These are phyloP conservation scores for Barypeithes pellucidus DNA, from an alignment of 2,888 invertebrate genomes.

Conservation along the genomic window DNA sequence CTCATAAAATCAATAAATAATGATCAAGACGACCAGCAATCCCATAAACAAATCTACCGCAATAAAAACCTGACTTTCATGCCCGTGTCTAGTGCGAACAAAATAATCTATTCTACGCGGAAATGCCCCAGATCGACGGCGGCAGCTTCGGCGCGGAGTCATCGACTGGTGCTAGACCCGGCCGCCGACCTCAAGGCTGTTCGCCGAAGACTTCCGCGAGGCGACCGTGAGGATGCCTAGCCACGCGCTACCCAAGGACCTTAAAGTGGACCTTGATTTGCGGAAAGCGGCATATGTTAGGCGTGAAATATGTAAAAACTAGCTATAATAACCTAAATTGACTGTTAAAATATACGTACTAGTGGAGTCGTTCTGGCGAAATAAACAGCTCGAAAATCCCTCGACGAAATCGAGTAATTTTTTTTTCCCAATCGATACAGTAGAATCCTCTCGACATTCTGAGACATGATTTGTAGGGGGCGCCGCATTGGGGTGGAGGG, in stretches of 20 bases:
- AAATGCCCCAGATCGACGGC: constrained; percentile 50
- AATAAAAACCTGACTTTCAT: constrained; percentile 12
- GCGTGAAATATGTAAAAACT: no score
- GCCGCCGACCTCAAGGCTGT: constrained; percentile 44
- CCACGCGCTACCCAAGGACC: constrained; percentile 33
- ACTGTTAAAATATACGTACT: no score
- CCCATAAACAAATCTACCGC: constrained; percentile 15
- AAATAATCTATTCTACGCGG: constrained; percentile 45
- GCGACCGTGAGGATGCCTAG: not conserved
- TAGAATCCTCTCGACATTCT: no score
- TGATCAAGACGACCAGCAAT: not conserved
- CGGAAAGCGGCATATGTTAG: constrained; percentile 12
- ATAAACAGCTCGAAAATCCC: no score
- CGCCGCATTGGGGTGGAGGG: no score
- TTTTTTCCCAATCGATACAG: no score
- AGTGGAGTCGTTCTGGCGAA: no score
- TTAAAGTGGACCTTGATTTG: constrained; percentile 37
- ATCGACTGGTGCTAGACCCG: constrained; percentile 51
- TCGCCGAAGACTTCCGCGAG: constrained; percentile 48
- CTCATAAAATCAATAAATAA: not conserved
- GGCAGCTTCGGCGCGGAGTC: constrained; percentile 37
- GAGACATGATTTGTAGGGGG: no score
- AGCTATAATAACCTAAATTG: no score
- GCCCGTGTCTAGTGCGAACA: constrained; percentile 13
- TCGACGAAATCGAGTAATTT: no score